These are phyloP conservation scores for Nymphicus hollandicus DNA, from an alignment of 2,113 vertebrate genomes.

Conservation along the genomic window DNA sequence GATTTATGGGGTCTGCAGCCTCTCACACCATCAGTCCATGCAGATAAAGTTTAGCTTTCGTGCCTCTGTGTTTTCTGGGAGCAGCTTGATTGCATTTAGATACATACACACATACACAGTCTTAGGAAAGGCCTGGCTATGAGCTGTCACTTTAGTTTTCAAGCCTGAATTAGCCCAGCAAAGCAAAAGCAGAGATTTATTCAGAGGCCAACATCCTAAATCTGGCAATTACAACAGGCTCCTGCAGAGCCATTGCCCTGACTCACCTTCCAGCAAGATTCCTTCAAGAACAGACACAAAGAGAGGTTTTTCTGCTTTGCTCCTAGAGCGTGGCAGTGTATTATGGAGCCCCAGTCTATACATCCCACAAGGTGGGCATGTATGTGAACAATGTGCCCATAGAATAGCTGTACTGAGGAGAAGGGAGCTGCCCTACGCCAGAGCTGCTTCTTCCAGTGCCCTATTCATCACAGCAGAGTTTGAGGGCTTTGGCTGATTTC, in stretches of 20 bases:
- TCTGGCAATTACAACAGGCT: constrained; percentile 44
- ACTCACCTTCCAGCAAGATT: not conserved
- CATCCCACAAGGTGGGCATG: not conserved
- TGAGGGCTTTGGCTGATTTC: not conserved
- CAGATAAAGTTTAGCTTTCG: not conserved
- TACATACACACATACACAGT: not conserved
- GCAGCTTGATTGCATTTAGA: constrained; percentile 14
- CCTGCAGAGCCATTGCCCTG: constrained; percentile 13
- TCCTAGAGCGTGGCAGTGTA: not conserved
- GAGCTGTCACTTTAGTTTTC: constrained; percentile 55
- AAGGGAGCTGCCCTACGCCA: not conserved
- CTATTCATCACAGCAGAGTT: not conserved
- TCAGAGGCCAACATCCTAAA: constrained; percentile 20
- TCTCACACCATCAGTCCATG: not conserved
- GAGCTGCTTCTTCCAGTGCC: not conserved
- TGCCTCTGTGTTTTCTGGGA: not conserved
- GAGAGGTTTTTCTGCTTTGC: not conserved
- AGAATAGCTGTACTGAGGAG: not conserved
- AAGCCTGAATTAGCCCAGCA: constrained; percentile 45
- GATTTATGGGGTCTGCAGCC: constrained; percentile 51
- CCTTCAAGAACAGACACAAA: not conserved
- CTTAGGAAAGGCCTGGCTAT: not conserved
- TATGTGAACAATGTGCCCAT: not conserved
- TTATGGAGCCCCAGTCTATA: not conserved
- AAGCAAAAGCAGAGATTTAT: constrained; percentile 25